A percentile compares a stretch with the other conserved stretches of the same genome.
These are phyloP conservation scores for Pseudopleuronectes americanus DNA, from an alignment of 2,797 vertebrate species.

Conservation along the genomic window DNA sequence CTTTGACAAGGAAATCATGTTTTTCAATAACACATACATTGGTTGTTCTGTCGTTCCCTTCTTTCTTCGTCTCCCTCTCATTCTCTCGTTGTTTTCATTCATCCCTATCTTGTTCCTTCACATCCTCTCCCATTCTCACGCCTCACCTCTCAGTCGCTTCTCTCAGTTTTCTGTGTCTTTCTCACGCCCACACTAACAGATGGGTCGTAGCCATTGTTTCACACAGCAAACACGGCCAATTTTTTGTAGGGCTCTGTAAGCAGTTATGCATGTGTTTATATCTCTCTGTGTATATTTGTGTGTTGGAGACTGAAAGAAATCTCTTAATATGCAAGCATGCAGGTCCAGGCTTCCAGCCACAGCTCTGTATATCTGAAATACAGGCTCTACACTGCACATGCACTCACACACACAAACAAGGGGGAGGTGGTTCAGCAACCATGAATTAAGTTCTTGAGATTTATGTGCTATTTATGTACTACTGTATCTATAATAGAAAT, in stretches of 20 bases:
- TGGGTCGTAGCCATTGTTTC: conserved; percentile 57
- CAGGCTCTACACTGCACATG: neutral
- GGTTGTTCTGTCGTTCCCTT: conserved; percentile 13
- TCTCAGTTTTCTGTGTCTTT: conserved; percentile 33
- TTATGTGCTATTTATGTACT: too few relatives aligned
- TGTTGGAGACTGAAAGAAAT: conserved; percentile 6
- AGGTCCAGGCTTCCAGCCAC: neutral
- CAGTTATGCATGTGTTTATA: conserved; percentile 24
- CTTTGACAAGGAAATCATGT: conserved; percentile 15
- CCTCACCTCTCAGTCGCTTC: conserved; percentile 14
- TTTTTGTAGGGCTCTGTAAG: conserved; percentile 31
- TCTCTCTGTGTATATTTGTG: neutral
- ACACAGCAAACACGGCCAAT: conserved; percentile 30
- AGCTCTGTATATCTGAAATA: neutral
- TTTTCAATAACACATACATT: conserved; percentile 25
- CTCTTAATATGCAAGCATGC: neutral
- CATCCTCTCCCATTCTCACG: conserved; percentile 15
- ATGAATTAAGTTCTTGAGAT: too few relatives aligned
- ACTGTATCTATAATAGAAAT: too few relatives aligned
- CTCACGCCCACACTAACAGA: conserved; percentile 59
- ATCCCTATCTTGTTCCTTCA: conserved; percentile 6
- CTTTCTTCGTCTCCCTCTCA: conserved; percentile 10
- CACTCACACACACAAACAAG: too few relatives aligned
- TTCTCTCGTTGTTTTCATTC: conserved; percentile 25
- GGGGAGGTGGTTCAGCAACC: too few relatives aligned